These are phyloP conservation scores for Macropus fuliginosus DNA, from an alignment of 2,797 vertebrate genomes.

Conservation along the genomic window DNA sequence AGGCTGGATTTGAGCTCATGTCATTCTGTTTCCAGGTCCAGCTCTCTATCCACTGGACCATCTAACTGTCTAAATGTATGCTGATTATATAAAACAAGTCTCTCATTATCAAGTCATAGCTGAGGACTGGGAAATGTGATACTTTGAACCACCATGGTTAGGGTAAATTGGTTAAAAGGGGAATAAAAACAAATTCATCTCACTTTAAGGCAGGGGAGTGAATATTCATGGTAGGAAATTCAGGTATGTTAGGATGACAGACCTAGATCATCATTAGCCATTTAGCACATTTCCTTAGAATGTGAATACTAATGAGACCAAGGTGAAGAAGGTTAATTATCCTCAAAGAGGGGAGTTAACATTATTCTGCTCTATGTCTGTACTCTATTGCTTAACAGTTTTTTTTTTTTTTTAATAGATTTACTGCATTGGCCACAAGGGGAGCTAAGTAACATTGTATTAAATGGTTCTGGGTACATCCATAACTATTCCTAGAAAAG, in stretches of 20 bases:
- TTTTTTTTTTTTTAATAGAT: too few species aligned
- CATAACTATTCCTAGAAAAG: too few species aligned
- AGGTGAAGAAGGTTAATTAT: too few species aligned
- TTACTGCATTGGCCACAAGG: neutral
- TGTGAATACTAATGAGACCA: too few species aligned
- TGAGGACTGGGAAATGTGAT: too few species aligned
- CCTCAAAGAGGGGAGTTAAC: too few species aligned
- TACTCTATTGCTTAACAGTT: too few species aligned
- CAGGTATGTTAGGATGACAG: neutral
- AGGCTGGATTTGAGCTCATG: neutral
- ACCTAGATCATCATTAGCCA: neutral
- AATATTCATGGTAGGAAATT: neutral
- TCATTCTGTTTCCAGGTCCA: neutral
- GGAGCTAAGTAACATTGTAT: neutral
- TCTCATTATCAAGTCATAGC: neutral
- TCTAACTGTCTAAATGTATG: neutral
- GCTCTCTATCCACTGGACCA: neutral
- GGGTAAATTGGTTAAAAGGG: neutral
- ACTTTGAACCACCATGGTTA: neutral
- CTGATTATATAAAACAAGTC: neutral
- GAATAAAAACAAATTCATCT: neutral
- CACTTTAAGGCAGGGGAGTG: neutral
- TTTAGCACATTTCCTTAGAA: neutral
- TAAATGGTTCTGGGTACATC: too few species aligned
- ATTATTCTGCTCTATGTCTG: too few species aligned